Evolutionary conservation across 2,797 vertebrate species (phyloP).

Genomic region (Tamandua tetradactyla): DNA sequence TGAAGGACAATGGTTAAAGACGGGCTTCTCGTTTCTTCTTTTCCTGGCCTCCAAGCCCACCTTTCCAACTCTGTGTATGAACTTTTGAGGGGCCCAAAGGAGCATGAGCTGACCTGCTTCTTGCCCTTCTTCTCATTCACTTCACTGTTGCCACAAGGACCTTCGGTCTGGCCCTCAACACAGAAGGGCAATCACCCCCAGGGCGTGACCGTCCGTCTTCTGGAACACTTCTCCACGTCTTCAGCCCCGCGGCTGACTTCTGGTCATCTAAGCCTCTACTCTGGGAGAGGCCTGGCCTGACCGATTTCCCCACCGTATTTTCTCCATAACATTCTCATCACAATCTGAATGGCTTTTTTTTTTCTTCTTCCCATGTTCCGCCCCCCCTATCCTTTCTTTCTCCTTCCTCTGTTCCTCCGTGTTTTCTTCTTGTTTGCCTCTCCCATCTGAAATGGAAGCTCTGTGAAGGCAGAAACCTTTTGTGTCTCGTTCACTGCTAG

Average conservation of each 20-base stretch:
- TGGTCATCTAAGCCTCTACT: background rate
- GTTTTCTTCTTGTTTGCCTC: background rate
- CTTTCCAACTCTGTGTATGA: background rate
- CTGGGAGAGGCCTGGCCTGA: background rate
- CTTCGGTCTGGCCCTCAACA: background rate
- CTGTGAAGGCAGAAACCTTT: background rate
- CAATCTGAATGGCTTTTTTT: background rate
- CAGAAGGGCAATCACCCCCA: fast-evolving
- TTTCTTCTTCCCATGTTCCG: background rate
- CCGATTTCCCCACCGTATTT: background rate
- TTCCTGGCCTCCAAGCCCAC: background rate
- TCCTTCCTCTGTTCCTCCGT: background rate
- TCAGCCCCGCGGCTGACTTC: background rate
- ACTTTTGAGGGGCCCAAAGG: background rate
- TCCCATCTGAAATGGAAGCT: background rate
- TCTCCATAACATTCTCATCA: background rate
- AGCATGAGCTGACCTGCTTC: background rate
- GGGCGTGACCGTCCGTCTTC: background rate
- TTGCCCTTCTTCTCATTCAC: background rate
- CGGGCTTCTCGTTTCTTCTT: background rate
- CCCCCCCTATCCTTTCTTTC: background rate
- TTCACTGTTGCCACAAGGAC: background rate
- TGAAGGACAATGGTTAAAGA: background rate
- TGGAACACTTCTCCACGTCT: background rate
- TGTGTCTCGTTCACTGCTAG: background rate